Evolutionary conservation across 1,140 invertebrate species (phyloP), one percentile per base, ranked within the genome.

Genomic region (Bactericera cockerelli): DNA sequence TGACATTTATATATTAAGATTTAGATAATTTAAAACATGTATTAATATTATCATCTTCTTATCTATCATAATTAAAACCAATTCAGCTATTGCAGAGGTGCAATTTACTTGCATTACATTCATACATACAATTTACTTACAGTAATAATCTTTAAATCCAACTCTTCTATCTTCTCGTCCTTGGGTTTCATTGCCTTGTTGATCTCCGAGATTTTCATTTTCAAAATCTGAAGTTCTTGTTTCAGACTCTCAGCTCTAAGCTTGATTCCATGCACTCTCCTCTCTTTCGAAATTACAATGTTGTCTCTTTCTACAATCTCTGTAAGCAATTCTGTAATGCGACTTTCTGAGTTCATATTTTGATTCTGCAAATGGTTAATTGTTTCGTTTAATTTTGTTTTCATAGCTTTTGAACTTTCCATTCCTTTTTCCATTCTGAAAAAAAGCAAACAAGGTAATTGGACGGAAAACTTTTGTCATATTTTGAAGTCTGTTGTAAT

Each of bases 121-220:
- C n/a, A n/a, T n/a, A n/a, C n/a, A n/a, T n/a, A n/a, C n/a, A n/a
- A n/a, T n/a, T 22, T 49, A 49, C 42, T 49, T 49, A 49, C 42
- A 49, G 8, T 4, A 10, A 10, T 16, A 4, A 49, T 49, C 19
- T 6, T 49, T 8, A 6, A 6, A 24, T 56, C 24, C 14, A 24
- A 74, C 75, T 55, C 71, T 72, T n/a, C 71, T 70, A 1, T 73
- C 69, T 36, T 70, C 62, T 58, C 67, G 22, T 49, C 42, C 19
- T 49, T 49, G n/a, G 60, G 56, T 68, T 63, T 59, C 65, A 59
- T 42, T 69, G 67, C 24, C 61, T 63, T 24, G 63, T 56, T 16
- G 3, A 49, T 4, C 22, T 49, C 42, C n/a, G n/a, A 6, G 19
- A 10, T 49, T 49, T 49, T 49, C 42, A 49, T 49, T 49, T 49